phyloP scores from a whole-genome alignment of 2,797 vertebrate species.

The Zenarchopterus dispar region DNA sequence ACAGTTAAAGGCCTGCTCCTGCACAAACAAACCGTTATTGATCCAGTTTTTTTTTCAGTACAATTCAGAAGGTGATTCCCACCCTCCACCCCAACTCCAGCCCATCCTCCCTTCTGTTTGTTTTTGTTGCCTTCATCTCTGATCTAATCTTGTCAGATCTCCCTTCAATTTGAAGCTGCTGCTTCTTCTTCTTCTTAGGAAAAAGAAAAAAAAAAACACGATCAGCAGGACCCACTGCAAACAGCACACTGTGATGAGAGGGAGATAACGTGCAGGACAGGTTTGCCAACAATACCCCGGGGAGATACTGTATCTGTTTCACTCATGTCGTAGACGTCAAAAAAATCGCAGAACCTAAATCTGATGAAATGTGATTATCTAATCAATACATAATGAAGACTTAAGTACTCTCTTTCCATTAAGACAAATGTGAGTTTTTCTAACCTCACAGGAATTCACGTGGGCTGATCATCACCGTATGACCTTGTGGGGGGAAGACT shows the following conservation, averaged over 20 bases:
- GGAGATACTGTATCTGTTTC: constrained; percentile 57
- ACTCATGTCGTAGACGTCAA: constrained; percentile 46
- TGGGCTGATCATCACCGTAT: constrained; percentile 46
- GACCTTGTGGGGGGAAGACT: constrained; percentile 65
- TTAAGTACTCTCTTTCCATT: constrained; percentile 43
- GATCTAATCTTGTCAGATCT: constrained; percentile 20
- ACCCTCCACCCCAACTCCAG: no score
- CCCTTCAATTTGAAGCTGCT: constrained; percentile 13
- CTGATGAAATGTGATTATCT: constrained; percentile 65
- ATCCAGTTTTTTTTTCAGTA: constrained; percentile 45
- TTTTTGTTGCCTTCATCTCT: constrained; percentile 21
- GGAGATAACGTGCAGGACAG: constrained; percentile 20
- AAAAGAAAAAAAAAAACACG: constrained; percentile 4
- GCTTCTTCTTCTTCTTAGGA: constrained; percentile 1
- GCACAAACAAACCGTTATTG: constrained; percentile 44
- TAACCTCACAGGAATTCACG: constrained; percentile 40
- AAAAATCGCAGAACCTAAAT: constrained; percentile 53
- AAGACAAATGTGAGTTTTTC: constrained; percentile 47
- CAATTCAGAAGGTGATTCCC: constrained; percentile 15
- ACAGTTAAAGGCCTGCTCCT: constrained; percentile 36
- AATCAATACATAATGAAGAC: constrained; percentile 58
- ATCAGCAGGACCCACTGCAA: constrained; percentile 26
- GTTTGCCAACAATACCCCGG: constrained; percentile 38
- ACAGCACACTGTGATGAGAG: constrained; percentile 23
- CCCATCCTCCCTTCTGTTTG: not conserved